Evolutionary conservation across 2,113 vertebrate species (phyloP).

Genomic region (Etia nguti): DNA sequence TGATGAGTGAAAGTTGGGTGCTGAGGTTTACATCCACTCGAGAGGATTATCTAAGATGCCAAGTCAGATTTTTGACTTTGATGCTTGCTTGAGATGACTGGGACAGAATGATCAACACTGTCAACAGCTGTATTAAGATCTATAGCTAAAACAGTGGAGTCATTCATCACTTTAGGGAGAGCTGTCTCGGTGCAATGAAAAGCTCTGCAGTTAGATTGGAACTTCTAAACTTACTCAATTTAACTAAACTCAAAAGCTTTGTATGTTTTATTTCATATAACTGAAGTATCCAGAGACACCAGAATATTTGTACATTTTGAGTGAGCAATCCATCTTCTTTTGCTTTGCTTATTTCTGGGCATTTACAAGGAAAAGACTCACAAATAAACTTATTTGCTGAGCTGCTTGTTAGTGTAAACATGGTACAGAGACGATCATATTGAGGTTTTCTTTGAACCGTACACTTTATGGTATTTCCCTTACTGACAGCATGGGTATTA

Average conservation of each 20-base stretch:
- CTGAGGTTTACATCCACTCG: not conserved
- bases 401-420: not conserved
- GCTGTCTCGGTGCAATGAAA: not conserved
- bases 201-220: not conserved
- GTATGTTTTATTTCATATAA: not conserved
- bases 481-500: accelerated
- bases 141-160: not conserved
- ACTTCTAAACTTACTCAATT: not conserved
- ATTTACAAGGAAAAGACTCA: not conserved
- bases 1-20: not conserved
- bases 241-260: not conserved
- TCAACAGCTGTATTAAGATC: conserved; percentile 23
- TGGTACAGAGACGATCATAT: not conserved
- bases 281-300: not conserved
- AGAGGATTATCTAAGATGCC: not conserved
- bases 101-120: conserved; percentile 14
- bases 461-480: not conserved
- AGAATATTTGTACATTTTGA: not conserved
- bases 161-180: conserved; percentile 22
- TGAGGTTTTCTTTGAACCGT: not conserved
- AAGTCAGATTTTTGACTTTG: not conserved
- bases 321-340: not conserved
- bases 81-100: not conserved
- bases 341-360: not conserved
- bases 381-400: not conserved